phyloP scores from a whole-genome alignment of 1,140 invertebrate genomes.

The Drosophila grimshawi region DNA sequence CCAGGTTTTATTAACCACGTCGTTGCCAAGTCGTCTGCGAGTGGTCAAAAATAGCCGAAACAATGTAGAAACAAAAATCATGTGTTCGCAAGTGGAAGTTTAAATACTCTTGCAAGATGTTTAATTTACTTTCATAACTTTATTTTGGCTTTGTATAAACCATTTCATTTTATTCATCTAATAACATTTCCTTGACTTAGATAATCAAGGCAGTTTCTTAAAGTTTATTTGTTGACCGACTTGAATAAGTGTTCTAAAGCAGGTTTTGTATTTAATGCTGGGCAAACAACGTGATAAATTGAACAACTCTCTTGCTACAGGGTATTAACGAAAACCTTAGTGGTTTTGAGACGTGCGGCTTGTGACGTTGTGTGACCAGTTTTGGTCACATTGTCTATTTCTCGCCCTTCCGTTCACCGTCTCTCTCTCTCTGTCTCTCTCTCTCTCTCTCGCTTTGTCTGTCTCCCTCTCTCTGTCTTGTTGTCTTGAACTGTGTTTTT shows the following conservation, averaged over 20 bases:
- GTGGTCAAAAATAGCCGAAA: constrained; percentile 44
- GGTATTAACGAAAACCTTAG: constrained; percentile 46
- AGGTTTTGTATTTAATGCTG: not conserved
- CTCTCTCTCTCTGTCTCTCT: constrained; percentile 12
- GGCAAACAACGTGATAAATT: constrained; percentile 3
- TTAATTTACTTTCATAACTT: no score
- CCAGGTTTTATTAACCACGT: constrained; percentile 39
- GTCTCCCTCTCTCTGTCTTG: constrained; percentile 9
- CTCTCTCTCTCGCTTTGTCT: constrained; percentile 3
- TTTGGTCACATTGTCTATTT: constrained; percentile 66
- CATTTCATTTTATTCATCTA: no score
- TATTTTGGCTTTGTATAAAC: no score
- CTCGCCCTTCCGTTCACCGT: constrained; percentile 22
- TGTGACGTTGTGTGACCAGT: constrained; percentile 72
- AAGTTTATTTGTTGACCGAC: no score
- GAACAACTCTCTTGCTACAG: constrained; percentile 31
- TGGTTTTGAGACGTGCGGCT: constrained; percentile 30
- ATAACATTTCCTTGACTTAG: no score
- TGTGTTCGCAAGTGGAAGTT: not conserved
- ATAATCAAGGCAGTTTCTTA: no score
- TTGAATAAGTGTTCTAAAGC: not conserved
- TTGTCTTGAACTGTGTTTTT: constrained; percentile 23
- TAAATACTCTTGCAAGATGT: constrained; percentile 28
- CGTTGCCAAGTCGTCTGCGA: constrained; percentile 72
- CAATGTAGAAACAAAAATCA: constrained; percentile 2